Base-by-base conservation (phyloP, 2,113 vertebrate genomes). In the Poeciliopsis prolifica region DNA sequence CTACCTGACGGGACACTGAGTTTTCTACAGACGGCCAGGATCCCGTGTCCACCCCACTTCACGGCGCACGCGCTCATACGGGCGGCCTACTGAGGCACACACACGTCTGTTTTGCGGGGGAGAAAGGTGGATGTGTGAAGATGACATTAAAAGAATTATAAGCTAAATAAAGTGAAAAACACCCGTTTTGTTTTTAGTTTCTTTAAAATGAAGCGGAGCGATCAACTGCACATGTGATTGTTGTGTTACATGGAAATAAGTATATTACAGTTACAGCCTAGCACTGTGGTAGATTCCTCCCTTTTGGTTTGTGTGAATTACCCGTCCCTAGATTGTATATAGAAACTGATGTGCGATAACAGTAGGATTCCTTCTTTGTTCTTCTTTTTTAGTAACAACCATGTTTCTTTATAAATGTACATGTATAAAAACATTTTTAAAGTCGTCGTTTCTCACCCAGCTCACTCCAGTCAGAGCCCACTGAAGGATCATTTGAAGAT, bases 1-100 rank as follows among this genome's bases (percentile, higher is more conserved):
- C 89, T 99, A 99, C 86, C 85, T 99, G 75, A 99, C 97, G 0
- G 97, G 98, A 72, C 98, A 99, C 88, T 99, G 92, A 96, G 75
- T 63, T 40, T 40, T 51, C 24, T n/a, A 58, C 24, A 58, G 51
- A 11, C 3, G 51, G 22, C 51, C 3, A n/a, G 51, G 70, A 78
- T 75, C 67, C 69, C 54, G 72, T 35, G 70, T 69, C 33, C 66
- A 74, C 80, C 78, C 70, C 72, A 77, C 74, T 78, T 82, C 68
- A 70, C 70, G n/a, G 72, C 66, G 79, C 82, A 80, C 85, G 80
- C 75, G 66, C 79, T 79, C 85, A 83, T 68, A 75, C 83, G 79
- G 76, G 67, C 86, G 71, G 82, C 84, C 78, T 83, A 77, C 83
- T 63, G 80, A 79, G 80, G 92, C 86, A 88, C 87, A 78, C 87